Conservation (phyloP, 1,140 invertebrate genomes). For the Drosophila persimilis region DNA sequence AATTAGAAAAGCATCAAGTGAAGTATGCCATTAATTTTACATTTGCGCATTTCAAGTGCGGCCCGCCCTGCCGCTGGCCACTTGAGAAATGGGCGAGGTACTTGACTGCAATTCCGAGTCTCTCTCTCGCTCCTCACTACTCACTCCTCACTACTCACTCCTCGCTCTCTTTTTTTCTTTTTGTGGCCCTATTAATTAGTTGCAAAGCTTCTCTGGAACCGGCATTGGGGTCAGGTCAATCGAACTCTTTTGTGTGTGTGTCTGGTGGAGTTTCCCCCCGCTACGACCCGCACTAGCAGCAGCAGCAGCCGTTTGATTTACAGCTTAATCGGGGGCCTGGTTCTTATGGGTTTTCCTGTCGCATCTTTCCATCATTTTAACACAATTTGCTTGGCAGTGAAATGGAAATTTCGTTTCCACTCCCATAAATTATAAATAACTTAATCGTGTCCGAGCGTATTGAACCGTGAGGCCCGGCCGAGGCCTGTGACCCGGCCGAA, state of each 20-base stretch:
- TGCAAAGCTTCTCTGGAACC: slow-evolving; percentile 25
- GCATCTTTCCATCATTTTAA: slow-evolving; percentile 60
- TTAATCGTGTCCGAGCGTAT: slow-evolving; percentile 72
- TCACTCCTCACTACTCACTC: too few species aligned
- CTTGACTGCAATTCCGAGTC: slow-evolving; percentile 23
- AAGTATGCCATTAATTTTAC: slow-evolving; percentile 72
- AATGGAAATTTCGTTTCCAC: slow-evolving; percentile 55
- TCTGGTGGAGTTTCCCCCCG: too few species aligned
- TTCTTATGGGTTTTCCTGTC: slow-evolving; percentile 4
- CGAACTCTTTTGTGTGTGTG: slow-evolving; percentile 8
- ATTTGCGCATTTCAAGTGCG: slow-evolving; percentile 67
- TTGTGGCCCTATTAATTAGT: slow-evolving; percentile 48
- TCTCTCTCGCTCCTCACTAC: too few species aligned
- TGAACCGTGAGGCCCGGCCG: slow-evolving; percentile 45
- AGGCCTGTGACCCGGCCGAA: neutral
- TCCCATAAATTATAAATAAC: slow-evolving; percentile 75
- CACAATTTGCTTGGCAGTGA: slow-evolving; percentile 58
- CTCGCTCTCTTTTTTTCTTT: slow-evolving; percentile 4
- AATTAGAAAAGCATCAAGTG: slow-evolving; percentile 67
- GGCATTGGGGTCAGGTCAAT: slow-evolving; percentile 48
- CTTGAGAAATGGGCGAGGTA: slow-evolving; percentile 47
- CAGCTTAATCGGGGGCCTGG: neutral
- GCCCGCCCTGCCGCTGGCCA: slow-evolving; percentile 25
- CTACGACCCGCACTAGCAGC: too few species aligned
- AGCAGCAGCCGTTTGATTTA: too few species aligned